Base-by-base conservation (phyloP, 1,140 invertebrate genomes). In the Drosophila subpulchrella region DNA sequence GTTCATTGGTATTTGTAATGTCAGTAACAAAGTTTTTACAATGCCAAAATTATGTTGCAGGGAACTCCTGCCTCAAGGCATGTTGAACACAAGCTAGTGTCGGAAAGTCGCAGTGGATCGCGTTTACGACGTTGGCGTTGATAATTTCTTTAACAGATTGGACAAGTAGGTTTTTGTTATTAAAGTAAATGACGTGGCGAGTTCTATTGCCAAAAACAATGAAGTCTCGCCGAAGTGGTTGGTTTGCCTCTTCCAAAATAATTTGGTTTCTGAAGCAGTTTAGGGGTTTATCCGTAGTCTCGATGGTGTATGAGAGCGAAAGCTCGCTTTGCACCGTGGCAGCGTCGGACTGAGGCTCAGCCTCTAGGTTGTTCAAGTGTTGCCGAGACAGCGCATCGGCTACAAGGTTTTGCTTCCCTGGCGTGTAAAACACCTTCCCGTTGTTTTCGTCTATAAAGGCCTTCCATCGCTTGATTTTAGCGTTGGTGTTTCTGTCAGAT, bases 221-320 rank as follows among this genome's bases (percentile, higher is more conserved):
- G n/a, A 63, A 32, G 13, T 30, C 50, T 44, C 47, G 8, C 3
- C 34, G 30, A 27, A 56, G 63, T 13, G 46, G 47, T 47, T 36
- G 44, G 30, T 39, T 17, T 24, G 6, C 44, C 32, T 72, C 56
- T 50, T 79, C 34, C 11, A 70, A 12, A 30, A 71, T 53, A 12
- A 63, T 75, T 38, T 75, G 58, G 41, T 71, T 75, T 50, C 57
- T 54, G 15, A 76, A 73, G 38, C 60, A 72, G 48, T 60, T 73
- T 6, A 76, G 32, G 3, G 55, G 74, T 38, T 66, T 76, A 13
- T 76, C 74, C n/a, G 50, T 59, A 17, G 48, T 27, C 4, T 65
- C 61, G 6, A 76, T 39, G 7, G 56, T 55, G 17, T 60, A 61
- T 4, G 61, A 56, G 10, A 44, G 53, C 3, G 44, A 61, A 39